A percentile compares a stretch with the other conserved stretches of the same genome.
Conservation (phyloP, 2,113 vertebrate genomes). For the Pipa parva region DNA sequence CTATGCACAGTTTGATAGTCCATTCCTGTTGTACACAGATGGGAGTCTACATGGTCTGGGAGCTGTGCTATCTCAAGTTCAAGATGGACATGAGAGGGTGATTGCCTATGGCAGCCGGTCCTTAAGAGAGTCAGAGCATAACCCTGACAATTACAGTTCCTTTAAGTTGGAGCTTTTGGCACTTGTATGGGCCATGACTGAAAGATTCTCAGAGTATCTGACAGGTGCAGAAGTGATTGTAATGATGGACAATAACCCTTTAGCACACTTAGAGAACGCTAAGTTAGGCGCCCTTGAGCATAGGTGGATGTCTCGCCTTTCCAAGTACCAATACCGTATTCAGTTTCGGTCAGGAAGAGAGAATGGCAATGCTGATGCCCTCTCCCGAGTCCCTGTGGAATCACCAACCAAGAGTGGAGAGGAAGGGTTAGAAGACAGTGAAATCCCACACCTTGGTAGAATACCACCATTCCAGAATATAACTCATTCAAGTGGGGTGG, state of each 20-base stretch:
- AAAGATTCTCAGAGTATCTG: background rate
- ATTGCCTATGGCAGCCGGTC: background rate
- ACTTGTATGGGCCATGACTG: background rate
- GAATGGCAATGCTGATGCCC: background rate
- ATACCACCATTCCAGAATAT: too few relatives aligned
- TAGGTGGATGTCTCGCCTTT: background rate
- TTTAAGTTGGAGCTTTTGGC: too few relatives aligned
- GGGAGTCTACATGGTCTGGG: background rate
- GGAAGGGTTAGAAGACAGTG: background rate
- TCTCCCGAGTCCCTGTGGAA: background rate
- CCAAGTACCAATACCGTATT: background rate
- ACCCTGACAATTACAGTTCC: background rate
- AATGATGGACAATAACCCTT: background rate
- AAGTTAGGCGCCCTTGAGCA: background rate
- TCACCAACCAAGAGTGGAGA: background rate
- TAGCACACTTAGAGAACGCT: background rate
- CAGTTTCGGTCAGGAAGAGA: background rate
- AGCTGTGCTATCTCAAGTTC: background rate
- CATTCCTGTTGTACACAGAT: too few relatives aligned
- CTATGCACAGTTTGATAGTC: background rate
- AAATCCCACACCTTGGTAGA: background rate
- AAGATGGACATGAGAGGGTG: background rate
- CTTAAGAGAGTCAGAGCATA: background rate
- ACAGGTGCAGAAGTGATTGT: background rate
- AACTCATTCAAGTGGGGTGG: too few relatives aligned